These are phyloP conservation scores for Morphnarchus princeps DNA, from an alignment of 2,113 vertebrate genomes.

Conservation along the genomic window DNA sequence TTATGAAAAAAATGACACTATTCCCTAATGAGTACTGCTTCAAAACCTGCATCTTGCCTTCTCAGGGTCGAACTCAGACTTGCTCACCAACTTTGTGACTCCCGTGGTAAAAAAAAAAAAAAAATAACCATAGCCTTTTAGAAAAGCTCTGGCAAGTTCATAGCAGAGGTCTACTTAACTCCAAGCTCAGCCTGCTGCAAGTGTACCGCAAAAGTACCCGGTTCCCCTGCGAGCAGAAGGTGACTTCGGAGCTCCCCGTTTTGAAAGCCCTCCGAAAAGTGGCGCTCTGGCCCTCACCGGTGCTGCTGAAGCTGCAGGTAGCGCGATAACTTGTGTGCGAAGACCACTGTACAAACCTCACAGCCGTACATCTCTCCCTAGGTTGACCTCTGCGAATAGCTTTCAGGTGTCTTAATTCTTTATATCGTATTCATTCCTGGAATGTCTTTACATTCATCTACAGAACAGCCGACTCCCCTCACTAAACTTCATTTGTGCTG, in stretches of 20 bases:
- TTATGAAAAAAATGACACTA: neutral
- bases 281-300: too few species aligned
- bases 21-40: neutral
- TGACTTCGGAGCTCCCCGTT: neutral
- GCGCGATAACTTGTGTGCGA: neutral
- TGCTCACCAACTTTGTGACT: neutral
- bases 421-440: neutral
- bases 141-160: neutral
- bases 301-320: neutral
- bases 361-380: neutral
- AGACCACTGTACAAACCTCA: neutral
- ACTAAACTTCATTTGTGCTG: neutral
- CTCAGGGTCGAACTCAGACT: neutral
- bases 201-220: rapidly evolving
- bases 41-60: neutral
- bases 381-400: neutral
- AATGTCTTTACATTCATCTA: neutral
- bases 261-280: neutral
- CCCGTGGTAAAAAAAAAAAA: neutral
- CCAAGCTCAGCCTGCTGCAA: neutral
- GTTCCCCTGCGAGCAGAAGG: neutral
- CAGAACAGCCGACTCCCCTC: neutral
- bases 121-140: neutral
- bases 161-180: neutral
- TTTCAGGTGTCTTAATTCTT: neutral